Evolutionary conservation across 2,797 vertebrate species (phyloP), one percentile per base, ranked within the genome.

Genomic region (Parambassis ranga): DNA sequence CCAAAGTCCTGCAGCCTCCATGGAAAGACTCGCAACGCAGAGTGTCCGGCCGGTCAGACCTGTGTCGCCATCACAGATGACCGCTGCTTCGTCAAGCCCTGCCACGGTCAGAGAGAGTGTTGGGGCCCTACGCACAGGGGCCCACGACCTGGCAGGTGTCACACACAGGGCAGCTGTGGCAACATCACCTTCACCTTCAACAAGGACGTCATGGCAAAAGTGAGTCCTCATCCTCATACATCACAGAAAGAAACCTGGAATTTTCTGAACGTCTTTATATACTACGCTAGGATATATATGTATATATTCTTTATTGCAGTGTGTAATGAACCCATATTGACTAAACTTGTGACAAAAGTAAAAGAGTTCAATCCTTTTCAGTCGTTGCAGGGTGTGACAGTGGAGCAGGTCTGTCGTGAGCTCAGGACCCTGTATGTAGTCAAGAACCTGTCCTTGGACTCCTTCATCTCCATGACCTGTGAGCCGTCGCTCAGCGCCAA

Each of bases 171-270:
- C 72, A 58, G 75, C 79, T 97, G 96, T 24, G 91, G 92, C 50
- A 96, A 96, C 79, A 90, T 97, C 83, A 96, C 94, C 1, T 94
- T 97, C 38, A 94, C 94, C 55, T 96, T 97, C 26, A 96, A 95
- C 71, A 96, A 95, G 61, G 95, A 96, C 59, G 84, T 92, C 89
- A 95, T 95, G 93, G 81, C 87, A 1, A 92, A 92, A n/a, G 96
- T 97, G 82, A 16, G 60, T 53, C 0, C n/a, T n/a, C n/a, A n/a
- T n/a, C n/a, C n/a, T n/a, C n/a, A n/a, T 27, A 27, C 26, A 10
- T 27, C 26, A 10, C 26, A 27, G 2, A 4, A 10, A 27, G 26
- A 26, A 3, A 24, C 24, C 26, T 8, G 8, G 27, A 3, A 10
- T 6, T 11, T 22, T 6, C 7, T 24, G 23, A 7, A n/a, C n/a